These are phyloP conservation scores for Dynastes hyllus DNA, from an alignment of 2,888 invertebrate species.

Conservation along the genomic window DNA sequence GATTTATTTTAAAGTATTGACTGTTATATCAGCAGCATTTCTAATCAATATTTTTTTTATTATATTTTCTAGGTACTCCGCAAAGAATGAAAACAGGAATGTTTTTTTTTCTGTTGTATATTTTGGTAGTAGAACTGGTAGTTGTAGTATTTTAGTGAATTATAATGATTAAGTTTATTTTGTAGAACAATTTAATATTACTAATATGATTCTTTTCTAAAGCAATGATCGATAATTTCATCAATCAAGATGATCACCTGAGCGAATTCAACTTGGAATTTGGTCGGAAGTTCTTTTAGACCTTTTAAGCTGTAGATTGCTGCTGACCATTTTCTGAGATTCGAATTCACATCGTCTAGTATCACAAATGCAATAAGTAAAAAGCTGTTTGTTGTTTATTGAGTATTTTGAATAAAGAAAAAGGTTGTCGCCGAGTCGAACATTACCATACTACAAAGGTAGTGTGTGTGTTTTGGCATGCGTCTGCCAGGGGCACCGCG, in stretches of 20 bases:
- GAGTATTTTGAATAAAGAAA: conserved; percentile 5
- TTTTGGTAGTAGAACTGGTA: not conserved
- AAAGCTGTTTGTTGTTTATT: conserved; percentile 1
- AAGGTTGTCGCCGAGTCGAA: conserved; percentile 43
- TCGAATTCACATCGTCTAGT: not conserved
- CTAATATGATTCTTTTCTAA: not conserved
- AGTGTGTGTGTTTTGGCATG: conserved; percentile 53
- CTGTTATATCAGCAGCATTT: too few relatives aligned
- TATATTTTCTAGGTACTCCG: too few relatives aligned
- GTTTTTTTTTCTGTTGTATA: not conserved
- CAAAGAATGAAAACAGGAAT: too few relatives aligned
- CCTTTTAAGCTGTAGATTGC: too few relatives aligned
- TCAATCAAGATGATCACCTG: conserved; percentile 14
- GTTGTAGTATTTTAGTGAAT: not conserved
- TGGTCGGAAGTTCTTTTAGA: too few relatives aligned
- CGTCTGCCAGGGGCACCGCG: conserved; percentile 66
- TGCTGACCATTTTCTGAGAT: too few relatives aligned
- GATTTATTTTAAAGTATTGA: too few relatives aligned
- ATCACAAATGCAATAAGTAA: conserved; percentile 26
- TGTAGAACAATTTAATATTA: not conserved
- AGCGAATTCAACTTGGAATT: too few relatives aligned
- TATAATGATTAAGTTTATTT: not conserved
- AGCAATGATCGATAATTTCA: not conserved
- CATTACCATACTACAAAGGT: conserved; percentile 48
- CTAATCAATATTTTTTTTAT: too few relatives aligned